Base-by-base conservation (phyloP, 2,113 vertebrate species). In the Amphiprion percula region DNA sequence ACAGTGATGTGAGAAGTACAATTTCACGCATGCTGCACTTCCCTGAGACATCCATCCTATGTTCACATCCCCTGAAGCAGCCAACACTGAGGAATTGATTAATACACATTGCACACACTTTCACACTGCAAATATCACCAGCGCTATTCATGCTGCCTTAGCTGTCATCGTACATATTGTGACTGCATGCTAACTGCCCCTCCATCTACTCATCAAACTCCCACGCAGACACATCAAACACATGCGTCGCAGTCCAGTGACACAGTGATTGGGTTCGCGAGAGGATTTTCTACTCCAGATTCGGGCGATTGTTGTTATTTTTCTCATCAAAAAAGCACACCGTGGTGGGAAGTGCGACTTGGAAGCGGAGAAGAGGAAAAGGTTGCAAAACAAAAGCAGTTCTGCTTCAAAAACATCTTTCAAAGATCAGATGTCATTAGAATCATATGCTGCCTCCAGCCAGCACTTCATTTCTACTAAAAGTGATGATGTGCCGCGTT, bases 21-120 rank as follows among this genome's bases (percentile, higher is more conserved):
- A 90, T 93, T 90, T 93, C 87, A 90, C 79, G 85, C 87, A 68
- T 82, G 69, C 26, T 23, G 39, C 87, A 76, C 62, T 84, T 82
- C 71, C 68, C 82, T 10, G 68, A 61, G 17, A 68, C 19, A 63
- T 84, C 84, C 82, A 68, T 87, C 71, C 33, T 50, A 30, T 74
- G 70, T 76, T 74, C 82, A 66, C 30, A 72, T 80, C 71, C 85
- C 60, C 72, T 64, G 72, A 80, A 83, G 86, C 83, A 73, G 77
- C 59, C 67, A 52, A 52, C 80, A 72, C 58, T 19, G 33, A 53
- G 79, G 68, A 83, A 85, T 53, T 85, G 84, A 90, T 87, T 88
- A 81, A 79, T 75, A 68, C 61, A 56, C 59, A 47, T 10, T 49
- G 30, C 77, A 49, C 60, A 67, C 52, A 49, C 64, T n/a, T 30